Base-by-base conservation (phyloP, 2,888 invertebrate species). In the Eilema depressum region DNA sequence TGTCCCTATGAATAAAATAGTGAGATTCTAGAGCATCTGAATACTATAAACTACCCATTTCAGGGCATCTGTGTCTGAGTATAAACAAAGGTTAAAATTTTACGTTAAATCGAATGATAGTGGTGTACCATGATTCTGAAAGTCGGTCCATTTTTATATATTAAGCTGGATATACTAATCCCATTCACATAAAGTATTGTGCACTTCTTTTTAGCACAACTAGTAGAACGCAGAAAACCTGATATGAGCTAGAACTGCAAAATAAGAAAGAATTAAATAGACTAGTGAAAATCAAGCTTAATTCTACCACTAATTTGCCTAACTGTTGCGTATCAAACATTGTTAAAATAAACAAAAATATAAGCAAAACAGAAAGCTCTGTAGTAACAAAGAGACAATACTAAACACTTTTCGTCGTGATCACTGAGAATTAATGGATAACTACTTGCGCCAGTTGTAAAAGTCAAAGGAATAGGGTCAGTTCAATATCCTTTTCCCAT, bases 401-500 rank as follows among this genome's bases (percentile, higher is more conserved):
- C 37, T 70, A 69, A 79, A 73, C 73, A 69, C 63, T 71, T 74
- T 73, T 26, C 26, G 41, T 68, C 41, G 65, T 30, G 33, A 74
- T 76, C 76, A 69, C 61, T 68, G 67, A 65, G 74, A 57, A 66
- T 76, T 68, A 70, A 71, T 65, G 56, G 69, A 56, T 69, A 82
- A 82, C 73, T 72, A 73, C 68, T 69, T 67, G 70, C 71, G 72
- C 61, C 73, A 77, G 70, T 77, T 72, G 66, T 62, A 53, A 71
- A 69, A 66, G 68, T 65, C 68, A 63, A 79, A 68, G 68, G 68
- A 71, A 37, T 57, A 56, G 69, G 73, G 68, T 79, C 73, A 74
- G 65, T 75, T 72, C 73, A 62, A 37, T 68, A 77, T 77, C 80
- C 73, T 56, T 75, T 74, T 8, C 20, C 65, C 66, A 73, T 82